phyloP scores from a whole-genome alignment of 2,113 vertebrate genomes.

The Cyanoderma ruficeps region DNA sequence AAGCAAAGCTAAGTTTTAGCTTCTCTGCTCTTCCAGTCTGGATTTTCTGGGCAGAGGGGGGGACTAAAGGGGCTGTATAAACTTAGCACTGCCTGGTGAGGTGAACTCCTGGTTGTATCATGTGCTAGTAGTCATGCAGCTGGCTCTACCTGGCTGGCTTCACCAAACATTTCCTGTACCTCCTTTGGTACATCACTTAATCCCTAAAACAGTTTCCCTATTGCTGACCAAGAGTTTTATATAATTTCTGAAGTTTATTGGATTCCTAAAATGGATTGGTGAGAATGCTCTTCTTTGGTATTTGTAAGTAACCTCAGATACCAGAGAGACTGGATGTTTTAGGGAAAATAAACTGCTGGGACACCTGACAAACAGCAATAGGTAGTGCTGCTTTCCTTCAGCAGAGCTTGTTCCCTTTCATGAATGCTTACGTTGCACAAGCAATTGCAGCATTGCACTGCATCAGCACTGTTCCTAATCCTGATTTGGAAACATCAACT shows the following conservation, averaged over 20 bases:
- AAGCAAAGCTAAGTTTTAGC: neutral
- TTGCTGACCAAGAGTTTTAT: neutral
- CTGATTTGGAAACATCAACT: conserved; percentile 61
- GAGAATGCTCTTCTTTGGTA: neutral
- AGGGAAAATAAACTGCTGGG: neutral
- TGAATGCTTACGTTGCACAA: conserved; percentile 53
- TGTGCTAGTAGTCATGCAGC: neutral
- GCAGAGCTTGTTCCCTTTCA: neutral
- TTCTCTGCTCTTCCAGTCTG: neutral
- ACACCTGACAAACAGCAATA: neutral
- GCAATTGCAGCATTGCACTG: conserved; percentile 45
- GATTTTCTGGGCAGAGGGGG: neutral
- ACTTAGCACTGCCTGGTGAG: neutral
- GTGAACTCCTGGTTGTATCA: neutral
- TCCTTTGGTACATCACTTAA: neutral
- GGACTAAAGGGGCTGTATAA: neutral
- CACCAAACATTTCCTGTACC: neutral
- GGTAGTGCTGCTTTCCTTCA: conserved; percentile 3
- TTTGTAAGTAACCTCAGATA: neutral
- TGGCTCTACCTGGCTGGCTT: neutral
- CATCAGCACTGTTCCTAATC: conserved; percentile 67
- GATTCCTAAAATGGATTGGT: neutral
- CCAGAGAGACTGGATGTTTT: neutral
- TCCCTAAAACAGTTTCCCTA: neutral
- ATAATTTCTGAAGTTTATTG: neutral